These are phyloP conservation scores for Hypothenemus hampei DNA, from an alignment of 1,140 invertebrate genomes.

Conservation along the genomic window DNA sequence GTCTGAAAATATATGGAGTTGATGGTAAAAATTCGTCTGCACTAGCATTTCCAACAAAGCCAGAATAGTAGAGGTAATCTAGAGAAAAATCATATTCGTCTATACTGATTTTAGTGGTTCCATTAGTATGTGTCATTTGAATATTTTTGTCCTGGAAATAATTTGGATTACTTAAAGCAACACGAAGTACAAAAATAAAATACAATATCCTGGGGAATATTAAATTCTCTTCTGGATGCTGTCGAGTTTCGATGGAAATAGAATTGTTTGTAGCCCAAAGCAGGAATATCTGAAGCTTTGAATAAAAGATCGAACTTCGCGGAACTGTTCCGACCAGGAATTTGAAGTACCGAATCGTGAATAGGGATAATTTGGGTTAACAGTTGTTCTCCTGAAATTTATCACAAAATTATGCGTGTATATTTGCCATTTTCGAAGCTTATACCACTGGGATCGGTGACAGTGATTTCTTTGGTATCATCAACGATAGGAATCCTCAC, in stretches of 20 bases:
- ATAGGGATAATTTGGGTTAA: slow-evolving; percentile 59
- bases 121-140: slow-evolving; percentile 46
- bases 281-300: slow-evolving; percentile 55
- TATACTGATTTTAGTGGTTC: slow-evolving; percentile 55
- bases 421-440: not conserved
- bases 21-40: slow-evolving; percentile 55
- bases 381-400: slow-evolving; percentile 50
- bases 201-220: too few species aligned
- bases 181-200: not conserved
- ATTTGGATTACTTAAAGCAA: slow-evolving; percentile 48
- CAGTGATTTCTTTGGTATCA: not conserved
- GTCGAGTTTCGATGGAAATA: slow-evolving; percentile 37
- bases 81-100: too few species aligned
- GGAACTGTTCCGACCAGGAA: slow-evolving; percentile 58
- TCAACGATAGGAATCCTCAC: slow-evolving; percentile 67
- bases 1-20: slow-evolving; percentile 84
- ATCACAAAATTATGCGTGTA: not conserved
- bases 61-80: slow-evolving; percentile 60
- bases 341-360: slow-evolving; percentile 50
- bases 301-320: slow-evolving; percentile 66
- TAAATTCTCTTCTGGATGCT: not conserved
- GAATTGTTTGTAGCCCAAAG: slow-evolving; percentile 60
- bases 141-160: slow-evolving; percentile 50
- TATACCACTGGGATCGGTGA: not conserved
- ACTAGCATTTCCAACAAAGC: slow-evolving; percentile 56